Evolutionary conservation across 2,888 invertebrate genomes (phyloP).

Genomic region (Pimpla rufipes): DNA sequence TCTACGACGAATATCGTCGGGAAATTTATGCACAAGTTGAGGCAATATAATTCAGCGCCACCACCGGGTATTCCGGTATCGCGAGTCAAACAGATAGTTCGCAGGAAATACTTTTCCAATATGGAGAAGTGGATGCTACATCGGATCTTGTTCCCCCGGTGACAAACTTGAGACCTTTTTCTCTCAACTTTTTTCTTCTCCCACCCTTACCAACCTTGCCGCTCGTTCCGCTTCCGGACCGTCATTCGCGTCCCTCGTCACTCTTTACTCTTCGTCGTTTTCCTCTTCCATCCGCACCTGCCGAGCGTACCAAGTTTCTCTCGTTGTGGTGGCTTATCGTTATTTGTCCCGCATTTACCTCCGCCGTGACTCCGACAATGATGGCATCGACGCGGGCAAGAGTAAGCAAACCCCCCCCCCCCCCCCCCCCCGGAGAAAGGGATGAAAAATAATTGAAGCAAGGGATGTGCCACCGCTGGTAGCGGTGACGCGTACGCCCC

Average conservation of each 20-base stretch:
- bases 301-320: conserved; percentile 21
- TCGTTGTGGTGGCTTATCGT: conserved; percentile 3
- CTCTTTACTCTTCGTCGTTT: not conserved
- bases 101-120: conserved; percentile 59
- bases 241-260: not conserved
- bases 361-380: not conserved
- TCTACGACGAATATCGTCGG: not conserved
- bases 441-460: conserved; percentile 46
- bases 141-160: conserved; percentile 41
- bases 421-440: conserved; percentile 2
- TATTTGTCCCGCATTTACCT: conserved; percentile 38
- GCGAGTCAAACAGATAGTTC: conserved; percentile 57
- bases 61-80: conserved; percentile 13
- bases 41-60: conserved; percentile 36
- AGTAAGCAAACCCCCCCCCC: not conserved
- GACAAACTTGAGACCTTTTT: conserved; percentile 34
- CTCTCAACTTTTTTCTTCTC: conserved; percentile 25
- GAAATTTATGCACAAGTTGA: conserved; percentile 39
- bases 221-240: not conserved
- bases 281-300: not conserved
- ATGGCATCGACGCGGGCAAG: not conserved
- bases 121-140: conserved; percentile 28
- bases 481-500: conserved; percentile 6
- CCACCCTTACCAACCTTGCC: not conserved
- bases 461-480: not conserved